Evolutionary conservation across 2,888 invertebrate species (phyloP), one percentile per base, ranked within the genome.

Genomic region (Melieria picta): DNA sequence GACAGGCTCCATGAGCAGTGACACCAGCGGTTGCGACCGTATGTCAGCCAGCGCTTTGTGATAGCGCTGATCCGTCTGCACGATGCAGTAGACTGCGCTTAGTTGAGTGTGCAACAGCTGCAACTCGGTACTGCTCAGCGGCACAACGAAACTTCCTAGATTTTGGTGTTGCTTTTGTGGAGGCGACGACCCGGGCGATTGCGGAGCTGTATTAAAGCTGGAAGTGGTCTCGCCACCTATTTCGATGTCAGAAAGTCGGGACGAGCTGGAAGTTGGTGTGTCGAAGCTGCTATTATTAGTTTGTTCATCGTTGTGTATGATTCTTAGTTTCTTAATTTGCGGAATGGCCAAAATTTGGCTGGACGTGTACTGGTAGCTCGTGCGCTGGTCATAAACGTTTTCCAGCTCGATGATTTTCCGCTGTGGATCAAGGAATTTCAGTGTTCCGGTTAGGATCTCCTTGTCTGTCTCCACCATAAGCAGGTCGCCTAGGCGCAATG

Each of bases 31-130:
- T 72, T 81, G 80, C 0, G 71, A 64, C 50, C 74, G 77, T 9
- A 83, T 79, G 7, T 80, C 80, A n/a, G 75, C 77, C 45, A 82
- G 57, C 0, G 83, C 81, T 56, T 78, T 81, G 69, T 82, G 81
- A 67, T 83, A 83, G 42, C 72, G 72, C 5, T 79, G 77, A 70
- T 83, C 83, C 0, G 80, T 80, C 76, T 82, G 81, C 11, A 64
- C 76, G 7, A 83, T 81, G 65, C 74, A 79, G 7, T 69, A 73
- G 0, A 75, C 48, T 6, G 61, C 65, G 10, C 77, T 72, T 7
- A 77, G 57, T 58, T 77, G 75, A 16, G 67, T 71, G 68, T 80
- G 78, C 4, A 80, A 65, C n/a, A 72, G 52, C 56, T 76, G 65
- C 50, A 79, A 69, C 57, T 77, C 77, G 10, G 73, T 70, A 10